phyloP scores from a whole-genome alignment of 2,888 invertebrate genomes.

The Drosophila birchii region DNA sequence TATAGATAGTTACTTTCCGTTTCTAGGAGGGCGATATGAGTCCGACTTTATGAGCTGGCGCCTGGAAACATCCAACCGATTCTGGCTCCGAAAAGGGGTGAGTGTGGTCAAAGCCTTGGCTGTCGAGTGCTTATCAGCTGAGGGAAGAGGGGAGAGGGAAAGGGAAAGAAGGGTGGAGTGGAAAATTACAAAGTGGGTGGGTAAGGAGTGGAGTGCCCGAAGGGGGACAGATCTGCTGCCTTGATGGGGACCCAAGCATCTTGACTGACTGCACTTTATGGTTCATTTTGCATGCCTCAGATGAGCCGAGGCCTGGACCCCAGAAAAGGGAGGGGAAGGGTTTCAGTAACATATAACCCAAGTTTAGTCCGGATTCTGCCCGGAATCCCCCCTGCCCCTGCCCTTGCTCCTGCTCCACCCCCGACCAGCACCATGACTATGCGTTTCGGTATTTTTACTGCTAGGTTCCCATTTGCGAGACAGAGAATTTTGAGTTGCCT shows the following conservation, averaged over 20 bases:
- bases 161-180: too few relatives aligned
- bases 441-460: constrained; percentile 48
- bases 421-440: constrained; percentile 26
- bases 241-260: constrained; percentile 27
- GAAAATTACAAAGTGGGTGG: too few relatives aligned
- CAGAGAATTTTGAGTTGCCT: constrained; percentile 43
- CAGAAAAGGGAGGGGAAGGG: background rate
- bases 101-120: constrained; percentile 22
- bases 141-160: too few relatives aligned
- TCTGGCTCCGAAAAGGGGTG: constrained; percentile 2
- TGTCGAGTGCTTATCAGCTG: constrained; percentile 32
- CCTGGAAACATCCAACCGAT: constrained; percentile 4
- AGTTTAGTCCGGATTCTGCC: background rate
- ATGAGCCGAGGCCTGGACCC: constrained; percentile 28
- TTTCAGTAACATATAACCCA: constrained; percentile 33
- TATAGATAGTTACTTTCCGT: constrained; percentile 3
- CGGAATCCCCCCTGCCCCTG: background rate
- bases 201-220: too few relatives aligned
- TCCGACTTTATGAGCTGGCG: constrained; percentile 9
- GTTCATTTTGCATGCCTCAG: constrained; percentile 47
- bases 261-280: constrained; percentile 50
- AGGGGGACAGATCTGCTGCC: background rate
- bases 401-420: background rate
- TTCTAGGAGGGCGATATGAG: constrained; percentile 7
- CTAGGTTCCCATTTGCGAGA: constrained; percentile 35